Evolutionary conservation across 2,113 vertebrate genomes (phyloP).

Genomic region (Phocoena phocoena): DNA sequence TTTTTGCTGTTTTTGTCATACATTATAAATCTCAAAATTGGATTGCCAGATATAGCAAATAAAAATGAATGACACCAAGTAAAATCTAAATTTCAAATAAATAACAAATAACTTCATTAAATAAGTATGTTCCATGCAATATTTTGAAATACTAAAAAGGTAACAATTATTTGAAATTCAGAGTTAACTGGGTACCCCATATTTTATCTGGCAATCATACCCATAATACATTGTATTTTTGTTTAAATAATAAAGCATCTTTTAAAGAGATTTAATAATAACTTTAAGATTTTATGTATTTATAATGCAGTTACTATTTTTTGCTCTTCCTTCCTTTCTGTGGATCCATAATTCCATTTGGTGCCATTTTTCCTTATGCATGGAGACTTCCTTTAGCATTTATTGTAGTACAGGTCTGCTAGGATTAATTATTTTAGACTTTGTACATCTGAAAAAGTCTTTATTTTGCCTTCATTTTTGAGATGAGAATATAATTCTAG

Average conservation of each 20-base stretch:
- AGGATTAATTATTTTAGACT: background rate
- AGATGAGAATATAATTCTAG: background rate
- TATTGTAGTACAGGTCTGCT: background rate
- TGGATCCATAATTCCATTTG: background rate
- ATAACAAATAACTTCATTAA: background rate
- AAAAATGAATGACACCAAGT: background rate
- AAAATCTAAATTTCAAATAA: background rate
- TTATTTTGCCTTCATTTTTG: background rate
- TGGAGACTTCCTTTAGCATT: background rate
- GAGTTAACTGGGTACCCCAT: background rate
- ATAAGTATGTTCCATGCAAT: background rate
- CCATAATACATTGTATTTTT: background rate
- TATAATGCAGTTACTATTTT: background rate
- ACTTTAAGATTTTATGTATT: background rate
- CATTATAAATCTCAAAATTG: background rate
- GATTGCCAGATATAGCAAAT: background rate
- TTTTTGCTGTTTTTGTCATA: background rate
- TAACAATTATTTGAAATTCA: background rate
- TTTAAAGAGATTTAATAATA: background rate
- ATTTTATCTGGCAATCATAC: background rate
- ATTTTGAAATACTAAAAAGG: background rate
- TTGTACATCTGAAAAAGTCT: background rate
- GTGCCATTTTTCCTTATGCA: background rate
- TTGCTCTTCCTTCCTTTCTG: background rate
- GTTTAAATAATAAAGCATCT: background rate